Evolutionary conservation across 2,113 vertebrate genomes (phyloP).

Genomic region (Astur gentilis): DNA sequence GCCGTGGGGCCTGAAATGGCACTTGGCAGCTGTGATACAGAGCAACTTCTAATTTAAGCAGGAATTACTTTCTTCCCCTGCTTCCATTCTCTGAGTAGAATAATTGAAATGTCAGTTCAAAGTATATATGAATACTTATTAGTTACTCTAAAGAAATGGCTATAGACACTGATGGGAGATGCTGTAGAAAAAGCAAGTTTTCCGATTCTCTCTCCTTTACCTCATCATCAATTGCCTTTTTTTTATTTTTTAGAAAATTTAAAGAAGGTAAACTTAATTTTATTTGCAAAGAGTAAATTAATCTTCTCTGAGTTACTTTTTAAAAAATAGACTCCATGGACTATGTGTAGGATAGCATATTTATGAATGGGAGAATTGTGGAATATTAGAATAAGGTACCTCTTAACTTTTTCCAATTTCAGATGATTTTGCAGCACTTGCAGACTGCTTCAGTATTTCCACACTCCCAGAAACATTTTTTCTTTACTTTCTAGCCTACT

Average conservation of each 20-base stretch:
- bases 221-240: background rate
- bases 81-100: background rate
- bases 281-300: background rate
- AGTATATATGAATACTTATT: background rate
- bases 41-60: background rate
- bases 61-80: background rate
- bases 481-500: background rate
- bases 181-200: background rate
- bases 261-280: background rate
- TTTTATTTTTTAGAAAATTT: background rate
- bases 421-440: background rate
- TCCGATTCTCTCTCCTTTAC: background rate
- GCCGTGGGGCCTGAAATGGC: background rate
- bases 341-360: background rate
- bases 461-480: background rate
- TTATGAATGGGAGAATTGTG: background rate
- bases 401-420: background rate
- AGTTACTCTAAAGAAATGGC: background rate
- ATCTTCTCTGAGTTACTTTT: background rate
- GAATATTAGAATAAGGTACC: background rate
- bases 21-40: background rate
- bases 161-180: background rate
- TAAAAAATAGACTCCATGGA: background rate
- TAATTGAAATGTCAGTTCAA: background rate
- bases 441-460: background rate